Percentiles rank a stretch among this genome's conserved stretches.
Evolutionary conservation across 1,140 invertebrate genomes (phyloP).

Genomic region (Brachionus manjavacas): DNA sequence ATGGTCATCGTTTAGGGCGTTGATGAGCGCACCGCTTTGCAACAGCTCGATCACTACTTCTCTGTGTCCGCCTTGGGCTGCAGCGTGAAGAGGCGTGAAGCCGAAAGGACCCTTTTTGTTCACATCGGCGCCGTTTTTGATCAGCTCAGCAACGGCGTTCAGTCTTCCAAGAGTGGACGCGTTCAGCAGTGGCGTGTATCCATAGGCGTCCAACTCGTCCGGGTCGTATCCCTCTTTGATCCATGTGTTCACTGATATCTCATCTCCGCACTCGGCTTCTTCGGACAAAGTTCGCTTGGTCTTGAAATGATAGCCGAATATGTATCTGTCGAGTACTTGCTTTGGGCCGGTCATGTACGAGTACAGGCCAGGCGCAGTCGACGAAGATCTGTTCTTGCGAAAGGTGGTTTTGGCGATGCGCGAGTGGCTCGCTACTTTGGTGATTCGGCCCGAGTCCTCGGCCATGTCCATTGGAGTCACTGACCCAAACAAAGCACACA

Average conservation of each 20-base stretch:
- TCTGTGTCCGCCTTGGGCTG: constrained; percentile 34
- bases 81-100: constrained; percentile 38
- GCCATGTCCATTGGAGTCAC: background rate
- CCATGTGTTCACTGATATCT: constrained; percentile 18
- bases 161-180: background rate
- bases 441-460: background rate
- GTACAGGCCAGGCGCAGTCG: background rate
- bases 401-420: background rate
- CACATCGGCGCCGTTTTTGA: constrained; percentile 33
- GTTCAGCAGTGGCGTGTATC: constrained; percentile 40
- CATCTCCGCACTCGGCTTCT: constrained; percentile 38
- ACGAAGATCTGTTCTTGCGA: background rate
- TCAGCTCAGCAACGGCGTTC: background rate
- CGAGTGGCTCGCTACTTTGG: background rate
- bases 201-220: constrained; percentile 40
- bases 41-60: constrained; percentile 16
- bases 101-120: constrained; percentile 40
- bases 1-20: constrained; percentile 25
- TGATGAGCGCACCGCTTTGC: constrained; percentile 24
- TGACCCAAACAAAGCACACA: constrained; percentile 4
- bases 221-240: constrained; percentile 39
- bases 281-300: constrained; percentile 37
- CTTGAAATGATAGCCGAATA: constrained; percentile 3
- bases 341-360: background rate
- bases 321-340: background rate